These are phyloP conservation scores for Heliconius nattereri DNA, from an alignment of 1,140 invertebrate species.

Conservation along the genomic window DNA sequence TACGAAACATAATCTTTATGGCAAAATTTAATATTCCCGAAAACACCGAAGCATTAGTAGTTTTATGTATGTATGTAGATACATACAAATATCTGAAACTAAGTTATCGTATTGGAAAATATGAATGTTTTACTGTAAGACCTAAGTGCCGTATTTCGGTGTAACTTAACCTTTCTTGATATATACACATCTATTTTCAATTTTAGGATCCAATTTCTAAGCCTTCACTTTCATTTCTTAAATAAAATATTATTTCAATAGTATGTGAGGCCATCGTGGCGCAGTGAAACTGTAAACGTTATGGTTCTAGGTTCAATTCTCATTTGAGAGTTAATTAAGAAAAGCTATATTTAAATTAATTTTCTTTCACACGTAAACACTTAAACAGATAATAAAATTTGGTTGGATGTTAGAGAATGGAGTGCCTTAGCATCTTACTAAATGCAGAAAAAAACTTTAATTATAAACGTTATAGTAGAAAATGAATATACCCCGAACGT, in stretches of 20 bases:
- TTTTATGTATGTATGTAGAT: background rate
- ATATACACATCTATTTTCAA: background rate
- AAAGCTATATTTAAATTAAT: no score
- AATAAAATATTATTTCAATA: background rate
- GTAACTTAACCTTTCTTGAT: constrained; percentile 4
- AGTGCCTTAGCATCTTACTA: no score
- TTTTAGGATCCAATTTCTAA: background rate
- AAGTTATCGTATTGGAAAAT: background rate
- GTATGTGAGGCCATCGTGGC: background rate
- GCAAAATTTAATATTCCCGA: background rate
- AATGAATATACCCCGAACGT: no score
- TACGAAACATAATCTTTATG: background rate
- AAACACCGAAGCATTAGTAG: background rate
- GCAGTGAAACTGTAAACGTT: no score
- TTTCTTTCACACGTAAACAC: no score
- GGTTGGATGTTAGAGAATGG: no score
- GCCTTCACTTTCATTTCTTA: background rate
- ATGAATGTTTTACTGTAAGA: background rate
- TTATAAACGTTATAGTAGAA: no score
- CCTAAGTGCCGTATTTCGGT: background rate
- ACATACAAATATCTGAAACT: background rate
- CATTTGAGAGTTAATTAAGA: no score
- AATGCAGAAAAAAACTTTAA: no score
- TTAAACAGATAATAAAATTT: no score
- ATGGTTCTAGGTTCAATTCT: no score